Conservation (phyloP, 2,888 invertebrate genomes). For the Calameuta filiformis region DNA sequence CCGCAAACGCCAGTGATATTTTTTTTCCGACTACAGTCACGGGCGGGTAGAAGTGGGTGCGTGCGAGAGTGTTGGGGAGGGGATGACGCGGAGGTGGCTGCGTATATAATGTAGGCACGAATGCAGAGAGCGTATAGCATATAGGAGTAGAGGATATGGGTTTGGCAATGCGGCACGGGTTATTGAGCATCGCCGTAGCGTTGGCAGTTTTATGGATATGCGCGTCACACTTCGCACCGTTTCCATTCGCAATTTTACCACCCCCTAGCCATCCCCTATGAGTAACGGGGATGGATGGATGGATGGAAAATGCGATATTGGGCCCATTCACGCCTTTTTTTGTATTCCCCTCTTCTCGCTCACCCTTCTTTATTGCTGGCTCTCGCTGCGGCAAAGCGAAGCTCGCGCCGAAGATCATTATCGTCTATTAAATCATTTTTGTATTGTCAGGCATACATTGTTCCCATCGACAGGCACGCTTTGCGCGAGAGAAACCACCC, state of each 20-base stretch:
- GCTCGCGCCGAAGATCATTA: constrained; percentile 34
- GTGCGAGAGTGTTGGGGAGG: too few species aligned
- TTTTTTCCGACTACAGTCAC: too few species aligned
- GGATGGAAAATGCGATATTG: constrained; percentile 34
- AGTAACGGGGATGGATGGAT: constrained; percentile 2
- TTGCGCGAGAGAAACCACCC: too few species aligned
- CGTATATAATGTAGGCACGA: too few species aligned
- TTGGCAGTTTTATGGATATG: constrained; percentile 47
- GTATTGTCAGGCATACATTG: constrained; percentile 3
- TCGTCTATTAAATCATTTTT: constrained; percentile 23
- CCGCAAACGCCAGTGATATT: too few species aligned
- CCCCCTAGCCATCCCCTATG: background rate
- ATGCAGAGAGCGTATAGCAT: constrained; percentile 38
- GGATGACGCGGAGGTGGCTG: constrained; percentile 6
- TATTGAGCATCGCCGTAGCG: constrained; percentile 47
- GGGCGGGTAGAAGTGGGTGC: too few species aligned
- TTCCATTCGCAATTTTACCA: constrained; percentile 33
- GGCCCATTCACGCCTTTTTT: constrained; percentile 32
- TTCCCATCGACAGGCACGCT: background rate
- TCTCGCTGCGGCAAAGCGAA: constrained; percentile 16
- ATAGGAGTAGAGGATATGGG: constrained; percentile 29
- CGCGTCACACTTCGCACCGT: constrained; percentile 45
- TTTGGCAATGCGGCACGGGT: constrained; percentile 35
- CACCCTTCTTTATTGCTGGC: constrained; percentile 32
- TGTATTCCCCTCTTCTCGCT: constrained; percentile 26